These are phyloP conservation scores for Tyrannus savana DNA, from an alignment of 2,113 vertebrate genomes.

Conservation along the genomic window DNA sequence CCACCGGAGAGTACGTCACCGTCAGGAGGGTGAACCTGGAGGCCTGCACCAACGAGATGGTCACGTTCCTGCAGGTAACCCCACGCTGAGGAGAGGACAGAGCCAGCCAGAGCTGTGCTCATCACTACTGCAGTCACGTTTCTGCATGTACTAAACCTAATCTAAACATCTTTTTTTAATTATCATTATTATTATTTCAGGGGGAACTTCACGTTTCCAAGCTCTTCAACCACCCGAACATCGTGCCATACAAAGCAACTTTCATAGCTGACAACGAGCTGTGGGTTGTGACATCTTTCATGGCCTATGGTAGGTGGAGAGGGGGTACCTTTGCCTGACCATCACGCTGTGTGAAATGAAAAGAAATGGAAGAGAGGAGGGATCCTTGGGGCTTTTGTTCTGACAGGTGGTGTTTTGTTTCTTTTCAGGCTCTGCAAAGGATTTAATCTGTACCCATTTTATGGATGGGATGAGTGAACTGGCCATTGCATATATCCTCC, in stretches of 20 bases:
- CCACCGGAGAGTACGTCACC: slow-evolving; percentile 88
- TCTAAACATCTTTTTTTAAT: not conserved
- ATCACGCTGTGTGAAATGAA: not conserved
- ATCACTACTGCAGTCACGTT: not conserved
- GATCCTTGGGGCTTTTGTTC: not conserved
- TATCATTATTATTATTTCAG: not conserved
- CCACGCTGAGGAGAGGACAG: not conserved
- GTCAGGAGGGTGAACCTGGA: slow-evolving; percentile 92
- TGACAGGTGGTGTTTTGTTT: not conserved
- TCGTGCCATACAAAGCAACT: slow-evolving; percentile 93
- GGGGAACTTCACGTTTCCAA: slow-evolving; percentile 92
- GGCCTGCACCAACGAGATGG: slow-evolving; percentile 96
- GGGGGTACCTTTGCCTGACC: not conserved
- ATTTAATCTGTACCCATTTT: slow-evolving; percentile 93
- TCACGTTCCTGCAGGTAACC: slow-evolving; percentile 91
- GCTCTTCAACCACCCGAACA: slow-evolving; percentile 93
- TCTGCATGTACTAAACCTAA: not conserved
- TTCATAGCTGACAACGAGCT: slow-evolving; percentile 95
- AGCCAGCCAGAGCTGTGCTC: not conserved
- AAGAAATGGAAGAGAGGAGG: not conserved
- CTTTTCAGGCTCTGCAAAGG: slow-evolving; percentile 90
- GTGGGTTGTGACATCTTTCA: slow-evolving; percentile 96
- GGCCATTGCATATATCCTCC: slow-evolving; percentile 93
- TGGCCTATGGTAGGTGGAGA: slow-evolving; percentile 90
- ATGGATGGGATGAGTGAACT: slow-evolving; percentile 92